These are phyloP conservation scores for Scyliorhinus canicula DNA, from an alignment of 2,797 vertebrate genomes.

Conservation along the genomic window DNA sequence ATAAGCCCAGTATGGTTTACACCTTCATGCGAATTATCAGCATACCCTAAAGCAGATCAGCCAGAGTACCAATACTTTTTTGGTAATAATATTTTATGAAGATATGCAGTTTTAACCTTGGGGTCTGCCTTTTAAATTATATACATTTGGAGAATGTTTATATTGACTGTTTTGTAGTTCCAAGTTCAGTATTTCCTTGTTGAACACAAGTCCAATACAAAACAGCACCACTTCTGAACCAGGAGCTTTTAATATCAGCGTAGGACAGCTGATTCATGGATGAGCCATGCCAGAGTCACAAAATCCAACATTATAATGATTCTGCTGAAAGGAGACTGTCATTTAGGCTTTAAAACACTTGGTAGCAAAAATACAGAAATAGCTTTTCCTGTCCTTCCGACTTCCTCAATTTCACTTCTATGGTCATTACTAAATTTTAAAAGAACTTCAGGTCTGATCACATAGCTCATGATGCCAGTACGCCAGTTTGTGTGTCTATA, in stretches of 20 bases:
- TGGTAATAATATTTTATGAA: not conserved
- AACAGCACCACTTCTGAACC: not conserved
- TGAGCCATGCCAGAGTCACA: not conserved
- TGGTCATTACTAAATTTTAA: not conserved
- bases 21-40: not conserved
- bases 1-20: not conserved
- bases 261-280: not conserved
- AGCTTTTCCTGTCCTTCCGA: not conserved
- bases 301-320: not conserved
- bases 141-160: not conserved
- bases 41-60: not conserved
- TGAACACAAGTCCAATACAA: not conserved
- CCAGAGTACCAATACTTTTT: not conserved
- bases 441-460: not conserved
- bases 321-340: not conserved
- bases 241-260: not conserved
- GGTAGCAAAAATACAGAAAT: not conserved
- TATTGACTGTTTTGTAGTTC: not conserved
- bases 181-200: not conserved
- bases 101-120: not conserved
- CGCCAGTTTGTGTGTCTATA: not conserved
- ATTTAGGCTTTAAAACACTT: not conserved
- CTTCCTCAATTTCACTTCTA: not conserved
- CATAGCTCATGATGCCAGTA: too few relatives aligned
- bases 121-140: not conserved